Percentiles rank a stretch among this genome's conserved stretches.
Evolutionary conservation across 2,888 invertebrate genomes (phyloP).

Genomic region (Clunio marinus): DNA sequence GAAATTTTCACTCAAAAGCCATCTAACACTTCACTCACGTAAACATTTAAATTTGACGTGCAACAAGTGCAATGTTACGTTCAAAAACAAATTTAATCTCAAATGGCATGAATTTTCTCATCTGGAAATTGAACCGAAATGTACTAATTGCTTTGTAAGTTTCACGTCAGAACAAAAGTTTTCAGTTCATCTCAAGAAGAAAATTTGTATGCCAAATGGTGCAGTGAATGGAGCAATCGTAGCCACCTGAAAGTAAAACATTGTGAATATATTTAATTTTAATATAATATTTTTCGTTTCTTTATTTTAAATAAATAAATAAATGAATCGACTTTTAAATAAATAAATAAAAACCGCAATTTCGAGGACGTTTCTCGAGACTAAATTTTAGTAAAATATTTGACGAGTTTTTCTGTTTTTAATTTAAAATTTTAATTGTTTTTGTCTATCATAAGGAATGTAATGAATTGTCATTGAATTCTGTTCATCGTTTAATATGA

Average conservation of each 20-base stretch:
- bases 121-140: conserved; percentile 26
- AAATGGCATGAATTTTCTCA: conserved; percentile 29
- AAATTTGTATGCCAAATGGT: background rate
- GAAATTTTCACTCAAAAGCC: conserved; percentile 20
- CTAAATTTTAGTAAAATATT: background rate
- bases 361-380: background rate
- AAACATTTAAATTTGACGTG: background rate
- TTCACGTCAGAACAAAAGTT: conserved; percentile 24
- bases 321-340: background rate
- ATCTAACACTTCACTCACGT: background rate
- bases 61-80: background rate
- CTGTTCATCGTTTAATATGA: background rate
- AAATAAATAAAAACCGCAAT: too few species aligned
- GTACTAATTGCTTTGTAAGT: background rate
- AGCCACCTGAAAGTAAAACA: background rate
- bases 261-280: too few species aligned
- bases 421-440: background rate
- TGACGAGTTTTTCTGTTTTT: background rate
- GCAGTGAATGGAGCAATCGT: background rate
- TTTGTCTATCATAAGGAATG: background rate
- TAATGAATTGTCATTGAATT: background rate
- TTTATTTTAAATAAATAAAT: background rate
- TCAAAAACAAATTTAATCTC: conserved; percentile 14
- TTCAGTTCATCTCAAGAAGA: conserved; percentile 24
- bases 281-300: background rate